These are phyloP conservation scores for Procavia capensis DNA, from an alignment of 2,113 vertebrate species.

Conservation along the genomic window DNA sequence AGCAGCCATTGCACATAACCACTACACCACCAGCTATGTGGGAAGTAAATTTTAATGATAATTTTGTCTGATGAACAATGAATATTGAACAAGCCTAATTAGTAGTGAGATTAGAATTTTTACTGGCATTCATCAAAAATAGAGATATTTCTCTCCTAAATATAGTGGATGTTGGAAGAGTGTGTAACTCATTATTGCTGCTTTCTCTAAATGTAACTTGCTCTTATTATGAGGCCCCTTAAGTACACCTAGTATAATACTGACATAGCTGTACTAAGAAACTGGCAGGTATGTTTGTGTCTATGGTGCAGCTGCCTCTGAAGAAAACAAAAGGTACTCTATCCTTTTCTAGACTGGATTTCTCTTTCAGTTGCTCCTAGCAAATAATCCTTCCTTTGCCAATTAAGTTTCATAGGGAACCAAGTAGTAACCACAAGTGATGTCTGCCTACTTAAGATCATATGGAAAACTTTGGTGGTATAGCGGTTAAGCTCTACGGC, in stretches of 20 bases:
- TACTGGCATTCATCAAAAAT: neutral
- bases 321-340: too few species aligned
- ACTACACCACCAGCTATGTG: too few species aligned
- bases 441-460: neutral
- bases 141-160: neutral
- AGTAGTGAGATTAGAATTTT: neutral
- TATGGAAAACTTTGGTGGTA: too few species aligned
- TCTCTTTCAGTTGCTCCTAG: neutral
- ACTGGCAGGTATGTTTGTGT: neutral
- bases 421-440: neutral
- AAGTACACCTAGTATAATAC: too few species aligned
- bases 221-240: too few species aligned
- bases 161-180: too few species aligned
- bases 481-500: too few species aligned
- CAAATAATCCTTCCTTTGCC: neutral
- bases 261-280: rapidly evolving
- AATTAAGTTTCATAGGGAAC: neutral
- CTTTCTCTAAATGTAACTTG: too few species aligned
- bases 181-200: too few species aligned
- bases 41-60: neutral
- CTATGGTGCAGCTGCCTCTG: rapidly evolving
- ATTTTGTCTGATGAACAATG: neutral
- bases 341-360: too few species aligned
- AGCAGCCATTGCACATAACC: too few species aligned
- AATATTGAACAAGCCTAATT: neutral